Base-by-base conservation (phyloP, 2,888 invertebrate genomes). In the Diplolepis rosae region DNA sequence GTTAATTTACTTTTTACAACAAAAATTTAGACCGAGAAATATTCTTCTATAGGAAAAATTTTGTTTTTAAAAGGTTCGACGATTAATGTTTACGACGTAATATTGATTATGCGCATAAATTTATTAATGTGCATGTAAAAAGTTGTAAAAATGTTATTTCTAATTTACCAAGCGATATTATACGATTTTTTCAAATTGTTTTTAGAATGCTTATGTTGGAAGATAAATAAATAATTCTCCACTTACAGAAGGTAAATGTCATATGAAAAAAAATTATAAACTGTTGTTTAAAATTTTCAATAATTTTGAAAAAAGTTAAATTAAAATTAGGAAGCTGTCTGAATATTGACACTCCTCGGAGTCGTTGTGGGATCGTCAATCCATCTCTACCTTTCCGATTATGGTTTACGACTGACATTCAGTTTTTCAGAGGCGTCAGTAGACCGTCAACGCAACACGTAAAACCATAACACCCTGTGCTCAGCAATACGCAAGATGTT, bases 361-460 rank as follows among this genome's bases (percentile, higher is more conserved):
- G 9, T 18, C 7, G 9, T 18, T 9, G 45, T 68, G 69, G 68
- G 50, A 68, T 68, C 67, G 56, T 32, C 70, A 68, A 28, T 48
- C 61, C 52, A 68, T 54, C 73, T 68, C 72, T 70, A 69, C 68
- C 77, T 83, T 81, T 80, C 76, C 80, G 80, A 82, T 82, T 83
- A 82, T 79, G 79, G 77, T 85, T 84, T 82, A 83, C 81, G 85
- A 81, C 80, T 70, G 54, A 66, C 51, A 71, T 66, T 45, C 69
- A 72, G 71, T 68, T 54, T 69, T 74, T 70, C 73, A 72, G 68
- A 73, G 77, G 67, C 70, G 74, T 71, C 75, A 48, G 71, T 72
- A n/a, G n/a, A n/a, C n/a, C n/a, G n/a, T n/a, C n/a, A 73, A 77
- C 74, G 78, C 75, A 76, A 75, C 77, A 77, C 73, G 77, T 80